Evolutionary conservation across 2,888 invertebrate genomes (phyloP), one percentile per base, ranked within the genome.

Genomic region (Ryuthela nishihirai): DNA sequence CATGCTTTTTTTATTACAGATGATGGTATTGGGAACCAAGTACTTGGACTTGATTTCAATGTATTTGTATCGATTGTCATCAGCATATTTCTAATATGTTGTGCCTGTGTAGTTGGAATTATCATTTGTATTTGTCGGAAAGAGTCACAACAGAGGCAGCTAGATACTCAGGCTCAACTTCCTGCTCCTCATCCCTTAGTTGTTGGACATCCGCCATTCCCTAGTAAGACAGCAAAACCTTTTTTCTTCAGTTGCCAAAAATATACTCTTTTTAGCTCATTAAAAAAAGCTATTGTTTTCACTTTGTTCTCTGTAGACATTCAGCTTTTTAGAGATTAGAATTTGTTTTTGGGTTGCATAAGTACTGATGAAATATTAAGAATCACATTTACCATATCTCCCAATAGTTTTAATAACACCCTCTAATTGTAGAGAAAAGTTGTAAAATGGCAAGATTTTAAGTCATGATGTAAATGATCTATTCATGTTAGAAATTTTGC

Each of bases 101-200:
- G 84, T 69, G 83, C 84, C 54, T 80, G 82, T 70, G 82, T 83
- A 66, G 82, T 84, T 54, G 84, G 83, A 66, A 79, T 84, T 59
- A 83, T 85, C 65, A 80, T 85, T 74, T 90, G 88, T 78, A 80
- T 85, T 70, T 89, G 88, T 75, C 82, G 86, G 61, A 82, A 85
- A 68, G 66, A 64, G 50, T 53, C 52, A 34, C 54, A 54, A 20
- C 56, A 55, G 39, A 56, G 62, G 26, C 65, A 64, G 38, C 64
- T 59, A 21, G 59, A 56, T 39, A 54, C 62, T 42, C 60, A 48
- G 34, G 40, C 54, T 15, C 64, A 64, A 4, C 43, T 55, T 35
- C 40, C 49, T 23, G 46, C 53, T 34, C 56, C 56, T 7, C 53
- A 40, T 29, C 47, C 56, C 23, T 25, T 60, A 44, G 47, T 61